Evolutionary conservation across 2,797 vertebrate species (phyloP), one percentile per base, ranked within the genome.

Genomic region (Spondyliosoma cantharus): DNA sequence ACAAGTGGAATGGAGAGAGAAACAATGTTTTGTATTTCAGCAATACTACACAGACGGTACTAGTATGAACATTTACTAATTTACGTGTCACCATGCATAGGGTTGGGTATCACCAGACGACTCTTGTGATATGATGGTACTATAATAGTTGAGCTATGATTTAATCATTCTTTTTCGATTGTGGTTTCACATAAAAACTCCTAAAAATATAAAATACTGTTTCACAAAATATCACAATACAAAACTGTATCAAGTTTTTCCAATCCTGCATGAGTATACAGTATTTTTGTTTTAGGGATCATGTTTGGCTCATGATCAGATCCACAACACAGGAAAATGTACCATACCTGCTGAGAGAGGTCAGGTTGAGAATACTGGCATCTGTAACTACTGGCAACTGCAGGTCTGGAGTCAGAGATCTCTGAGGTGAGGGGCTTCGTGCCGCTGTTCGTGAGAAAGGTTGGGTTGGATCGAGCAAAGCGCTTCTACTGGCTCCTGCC

Each of bases 381-480:
- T 94, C 93, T 42, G 93, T 94, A 78, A 94, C 93, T 70, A 94
- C 93, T 24, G 93, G 93, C 76, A 94, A 82, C 84, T 93, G 93
- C 77, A 92, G 82, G 75, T 94, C 93, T 62, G 93, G 93, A 85
- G 93, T 94, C 81, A 93, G 68, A 48, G 89, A 92, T 80, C 93
- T 88, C 77, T 92, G 92, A 37, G 93, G 93, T 48, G 93, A 94
- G 45, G 92, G 93, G 78, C 90, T 94, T 37, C 52, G 90, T 11
- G 87, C 78, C 27, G 92, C 91, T 86, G 96, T 96, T 86, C 95
- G 96, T 85, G 93, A 88, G 88, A 96, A 97, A 63, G 94, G 86
- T 82, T 95, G 92, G 67, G 86, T 82, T 12, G 95, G 83, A 80
- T 97, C 96, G 8, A 95, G 91, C 90, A 93, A 60, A 37, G 95